phyloP scores from a whole-genome alignment of 2,113 vertebrate genomes.

The Pterocles orientalis region DNA sequence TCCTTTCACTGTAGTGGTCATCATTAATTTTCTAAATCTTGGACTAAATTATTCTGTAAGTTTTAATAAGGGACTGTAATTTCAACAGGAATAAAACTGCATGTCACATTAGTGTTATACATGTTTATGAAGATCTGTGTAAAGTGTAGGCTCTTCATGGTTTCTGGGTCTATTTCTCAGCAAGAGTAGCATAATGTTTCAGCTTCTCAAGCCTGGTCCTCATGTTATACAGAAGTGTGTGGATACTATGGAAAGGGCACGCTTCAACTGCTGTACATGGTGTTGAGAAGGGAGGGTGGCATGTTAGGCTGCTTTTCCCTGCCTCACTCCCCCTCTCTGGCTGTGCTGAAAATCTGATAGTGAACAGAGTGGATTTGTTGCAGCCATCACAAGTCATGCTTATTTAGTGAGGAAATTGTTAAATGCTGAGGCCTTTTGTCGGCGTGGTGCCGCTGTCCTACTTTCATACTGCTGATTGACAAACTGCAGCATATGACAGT shows the following conservation, averaged over 20 bases:
- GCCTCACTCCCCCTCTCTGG: background rate
- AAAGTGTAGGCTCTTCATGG: rapidly evolving
- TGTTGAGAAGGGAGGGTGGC: background rate
- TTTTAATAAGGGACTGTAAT: background rate
- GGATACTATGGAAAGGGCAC: background rate
- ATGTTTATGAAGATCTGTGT: rapidly evolving
- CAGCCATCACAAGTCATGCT: background rate
- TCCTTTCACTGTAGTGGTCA: background rate
- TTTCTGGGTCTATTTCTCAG: background rate
- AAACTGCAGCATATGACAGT: background rate
- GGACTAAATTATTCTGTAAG: background rate
- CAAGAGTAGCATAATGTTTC: background rate
- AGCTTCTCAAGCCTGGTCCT: background rate
- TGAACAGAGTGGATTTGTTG: background rate
- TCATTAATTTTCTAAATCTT: background rate
- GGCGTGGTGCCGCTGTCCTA: background rate
- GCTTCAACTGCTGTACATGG: rapidly evolving
- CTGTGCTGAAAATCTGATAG: background rate
- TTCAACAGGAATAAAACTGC: background rate
- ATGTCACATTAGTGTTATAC: rapidly evolving
- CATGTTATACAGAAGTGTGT: rapidly evolving
- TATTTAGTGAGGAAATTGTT: background rate
- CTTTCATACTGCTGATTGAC: background rate
- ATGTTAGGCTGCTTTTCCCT: background rate
- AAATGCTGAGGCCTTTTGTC: background rate